Percentiles rank a stretch among this genome's conserved stretches.
These are phyloP conservation scores for Napeogenes sylphis DNA, from an alignment of 2,888 invertebrate species.

Conservation along the genomic window DNA sequence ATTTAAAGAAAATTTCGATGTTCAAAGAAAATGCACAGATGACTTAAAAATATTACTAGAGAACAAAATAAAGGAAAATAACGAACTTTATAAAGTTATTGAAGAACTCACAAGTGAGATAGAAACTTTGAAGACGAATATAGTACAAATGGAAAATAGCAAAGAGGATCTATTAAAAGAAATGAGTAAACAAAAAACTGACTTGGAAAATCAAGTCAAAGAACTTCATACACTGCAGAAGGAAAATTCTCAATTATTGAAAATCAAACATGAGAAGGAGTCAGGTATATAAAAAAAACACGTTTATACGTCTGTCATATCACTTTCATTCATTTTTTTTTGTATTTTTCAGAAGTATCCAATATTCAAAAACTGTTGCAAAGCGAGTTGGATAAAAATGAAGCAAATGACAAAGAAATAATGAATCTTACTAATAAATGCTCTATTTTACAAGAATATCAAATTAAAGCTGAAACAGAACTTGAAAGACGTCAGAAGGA, in stretches of 20 bases:
- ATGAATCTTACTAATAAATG: constrained; percentile 45
- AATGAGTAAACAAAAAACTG: constrained; percentile 33
- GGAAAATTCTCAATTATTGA: constrained; percentile 34
- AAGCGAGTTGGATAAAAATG: constrained; percentile 40
- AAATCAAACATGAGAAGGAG: constrained; percentile 42
- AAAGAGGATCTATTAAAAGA: constrained; percentile 23
- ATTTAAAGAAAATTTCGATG: constrained; percentile 38
- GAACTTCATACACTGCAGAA: constrained; percentile 29
- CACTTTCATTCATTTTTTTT: constrained; percentile 4
- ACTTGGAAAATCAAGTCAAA: constrained; percentile 44
- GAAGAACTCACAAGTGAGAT: constrained; percentile 18
- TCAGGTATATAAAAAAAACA: constrained; percentile 38
- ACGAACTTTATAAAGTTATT: constrained; percentile 18
- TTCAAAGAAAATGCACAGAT: constrained; percentile 35
- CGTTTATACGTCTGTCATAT: constrained; percentile 8
- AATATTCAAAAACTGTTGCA: constrained; percentile 46
- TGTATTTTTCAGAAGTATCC: constrained; percentile 47
- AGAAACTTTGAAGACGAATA: constrained; percentile 23
- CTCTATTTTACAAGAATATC: constrained; percentile 47
- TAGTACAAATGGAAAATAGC: constrained; percentile 16
- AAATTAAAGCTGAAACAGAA: constrained; percentile 47
- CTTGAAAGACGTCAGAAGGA: constrained; percentile 48
- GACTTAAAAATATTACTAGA: constrained; percentile 30
- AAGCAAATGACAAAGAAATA: constrained; percentile 43
- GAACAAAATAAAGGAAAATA: constrained; percentile 24